Evolutionary conservation across 2,797 vertebrate species (phyloP).

Genomic region (Paedocypris micromegethes): DNA sequence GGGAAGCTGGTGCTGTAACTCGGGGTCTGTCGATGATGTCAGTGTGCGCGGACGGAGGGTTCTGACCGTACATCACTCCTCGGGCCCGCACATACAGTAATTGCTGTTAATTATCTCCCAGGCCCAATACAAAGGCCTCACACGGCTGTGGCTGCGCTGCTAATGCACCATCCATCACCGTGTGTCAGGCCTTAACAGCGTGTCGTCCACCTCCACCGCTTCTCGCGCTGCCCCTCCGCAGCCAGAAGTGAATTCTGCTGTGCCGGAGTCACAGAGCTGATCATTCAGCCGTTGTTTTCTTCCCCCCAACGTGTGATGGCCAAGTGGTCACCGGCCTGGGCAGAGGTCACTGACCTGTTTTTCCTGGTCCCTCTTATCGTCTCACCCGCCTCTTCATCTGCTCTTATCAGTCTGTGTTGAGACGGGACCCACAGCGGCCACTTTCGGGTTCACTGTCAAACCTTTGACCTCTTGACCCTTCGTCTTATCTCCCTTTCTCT

Average conservation of each 20-base stretch:
- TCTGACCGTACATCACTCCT: constrained; percentile 36
- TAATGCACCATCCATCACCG: constrained; percentile 19
- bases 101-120: constrained; percentile 44
- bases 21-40: constrained; percentile 41
- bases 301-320: constrained; percentile 46
- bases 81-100: constrained; percentile 31
- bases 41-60: constrained; percentile 29
- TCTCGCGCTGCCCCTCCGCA: constrained; percentile 19
- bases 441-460: constrained; percentile 46
- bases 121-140: constrained; percentile 20
- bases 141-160: constrained; percentile 11
- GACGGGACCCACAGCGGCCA: constrained; percentile 36
- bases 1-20: constrained; percentile 40
- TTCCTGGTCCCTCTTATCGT: constrained; percentile 46
- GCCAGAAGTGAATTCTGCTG: constrained; percentile 14
- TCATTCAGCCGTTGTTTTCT: constrained; percentile 35
- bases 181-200: constrained; percentile 21
- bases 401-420: constrained; percentile 47
- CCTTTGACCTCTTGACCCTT: constrained; percentile 40
- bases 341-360: constrained; percentile 35
- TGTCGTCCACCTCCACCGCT: constrained; percentile 17
- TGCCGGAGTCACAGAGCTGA: constrained; percentile 42
- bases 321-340: constrained; percentile 27
- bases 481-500: constrained; percentile 51
- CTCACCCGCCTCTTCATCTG: constrained; percentile 49